These are phyloP conservation scores for Bos javanicus DNA, from an alignment of 2,113 vertebrate species.

Conservation along the genomic window DNA sequence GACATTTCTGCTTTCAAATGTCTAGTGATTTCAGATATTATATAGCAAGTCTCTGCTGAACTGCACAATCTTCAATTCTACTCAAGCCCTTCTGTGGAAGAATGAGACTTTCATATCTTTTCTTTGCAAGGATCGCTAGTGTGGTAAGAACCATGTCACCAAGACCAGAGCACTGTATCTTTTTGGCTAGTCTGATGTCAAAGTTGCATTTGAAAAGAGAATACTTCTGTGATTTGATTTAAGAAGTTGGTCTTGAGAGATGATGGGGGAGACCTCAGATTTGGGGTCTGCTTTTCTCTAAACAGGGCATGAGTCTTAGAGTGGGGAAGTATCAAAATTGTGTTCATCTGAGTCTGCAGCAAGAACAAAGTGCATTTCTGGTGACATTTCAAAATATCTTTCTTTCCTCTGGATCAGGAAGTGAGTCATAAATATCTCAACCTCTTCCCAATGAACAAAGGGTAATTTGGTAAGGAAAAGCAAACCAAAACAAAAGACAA, in stretches of 20 bases:
- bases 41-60: slow-evolving; percentile 74
- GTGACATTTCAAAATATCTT: not conserved
- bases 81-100: slow-evolving; percentile 68
- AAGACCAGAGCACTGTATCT: slow-evolving; percentile 40
- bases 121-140: slow-evolving; percentile 66
- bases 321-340: not conserved
- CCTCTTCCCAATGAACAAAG: not conserved
- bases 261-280: not conserved
- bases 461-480: not conserved
- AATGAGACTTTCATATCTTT: slow-evolving; percentile 77
- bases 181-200: slow-evolving; percentile 55
- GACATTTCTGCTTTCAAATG: slow-evolving; percentile 82
- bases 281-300: not conserved
- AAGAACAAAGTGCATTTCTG: not conserved
- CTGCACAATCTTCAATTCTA: slow-evolving; percentile 76
- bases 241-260: slow-evolving; percentile 57
- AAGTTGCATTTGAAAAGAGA: slow-evolving; percentile 72
- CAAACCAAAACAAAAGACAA: not conserved
- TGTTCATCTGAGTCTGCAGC: not conserved
- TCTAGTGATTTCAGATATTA: slow-evolving; percentile 82
- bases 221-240: slow-evolving; percentile 65
- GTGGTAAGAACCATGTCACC: slow-evolving; percentile 67
- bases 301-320: not conserved
- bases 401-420: not conserved
- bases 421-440: not conserved